phyloP scores from a whole-genome alignment of 37 sponge, comb jelly and placozoan species.

The Diacarnus erythraeanus region DNA sequence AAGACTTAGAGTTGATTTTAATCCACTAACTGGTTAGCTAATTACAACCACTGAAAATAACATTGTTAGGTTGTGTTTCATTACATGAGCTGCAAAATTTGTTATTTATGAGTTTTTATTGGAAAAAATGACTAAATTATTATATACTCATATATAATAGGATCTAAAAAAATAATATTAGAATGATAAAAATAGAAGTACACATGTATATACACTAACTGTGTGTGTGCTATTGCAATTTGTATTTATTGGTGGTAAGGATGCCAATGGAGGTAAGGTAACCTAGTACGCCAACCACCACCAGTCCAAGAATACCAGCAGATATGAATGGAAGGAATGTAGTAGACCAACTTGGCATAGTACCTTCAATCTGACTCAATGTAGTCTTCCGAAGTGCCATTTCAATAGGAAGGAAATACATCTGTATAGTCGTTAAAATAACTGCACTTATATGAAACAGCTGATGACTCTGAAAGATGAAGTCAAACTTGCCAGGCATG shows the following conservation, averaged over 20 bases:
- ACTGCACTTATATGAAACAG: constrained; percentile 73
- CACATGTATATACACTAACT: too few species aligned
- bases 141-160: not conserved
- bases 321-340: constrained; percentile 30
- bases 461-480: constrained; percentile 82
- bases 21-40: constrained; percentile 64
- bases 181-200: not conserved
- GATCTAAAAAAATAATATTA: too few species aligned
- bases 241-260: constrained; percentile 13
- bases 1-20: constrained; percentile 43
- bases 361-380: not conserved
- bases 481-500: constrained; percentile 80
- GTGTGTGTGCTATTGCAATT: too few species aligned
- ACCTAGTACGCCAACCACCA: constrained; percentile 11
- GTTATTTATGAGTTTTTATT: not conserved
- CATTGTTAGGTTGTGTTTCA: too few species aligned
- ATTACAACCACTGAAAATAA: too few species aligned
- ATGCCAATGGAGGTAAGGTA: constrained; percentile 18
- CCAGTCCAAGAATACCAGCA: constrained; percentile 16
- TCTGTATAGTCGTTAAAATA: constrained; percentile 33
- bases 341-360: not conserved
- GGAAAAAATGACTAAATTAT: not conserved
- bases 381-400: constrained; percentile 9
- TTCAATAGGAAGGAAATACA: constrained; percentile 56
- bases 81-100: not conserved